Evolutionary conservation across 1,140 invertebrate genomes (phyloP), one percentile per base, ranked within the genome.

Genomic region (Ctenoplectra terminalis): DNA sequence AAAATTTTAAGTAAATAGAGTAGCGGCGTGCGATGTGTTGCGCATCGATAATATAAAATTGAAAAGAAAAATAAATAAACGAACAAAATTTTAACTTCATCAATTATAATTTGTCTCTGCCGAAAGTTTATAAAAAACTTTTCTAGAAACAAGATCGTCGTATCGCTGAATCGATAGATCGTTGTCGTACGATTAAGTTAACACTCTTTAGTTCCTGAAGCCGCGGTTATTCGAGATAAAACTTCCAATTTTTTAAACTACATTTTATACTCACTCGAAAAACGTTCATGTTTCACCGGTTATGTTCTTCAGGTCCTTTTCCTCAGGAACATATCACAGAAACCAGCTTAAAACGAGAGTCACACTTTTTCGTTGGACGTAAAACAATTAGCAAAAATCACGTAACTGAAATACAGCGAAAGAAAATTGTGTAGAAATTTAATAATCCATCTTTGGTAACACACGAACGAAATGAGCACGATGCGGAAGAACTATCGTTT

Each of bases 261-360:
- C 40, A 2, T 15, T 40, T 48, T 29, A 13, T 89, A 92, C 93
- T 93, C 85, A 93, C 93, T 88, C 89, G 86, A 90, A 88, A 90
- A 86, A 87, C 61, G 84, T 92, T 90, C 93, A 93, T 93, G 29
- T 83, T 77, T 86, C 67, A 50, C 60, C 37, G n/a, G 8, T 20
- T 66, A 7, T 72, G n/a, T n/a, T 81, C 17, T 43, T 60, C 77
- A 77, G 37, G 34, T 67, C 23, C 71, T 78, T 70, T 58, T 34
- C 67, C n/a, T 83, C 52, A 63, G 29, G 15, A 81, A 58, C 85
- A 87, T 87, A 52, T 87, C 85, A 87, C 82, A 84, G 8, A 23
- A 58, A 64, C 5, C 70, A 74, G 43, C 20, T 56, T 20, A 26
- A 48, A 60, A 67, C 8, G 26, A 46, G 26, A 26, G 34, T 82